Conservation (phyloP, 2,797 vertebrate species). For the Xiphorhynchus erythropygius region DNA sequence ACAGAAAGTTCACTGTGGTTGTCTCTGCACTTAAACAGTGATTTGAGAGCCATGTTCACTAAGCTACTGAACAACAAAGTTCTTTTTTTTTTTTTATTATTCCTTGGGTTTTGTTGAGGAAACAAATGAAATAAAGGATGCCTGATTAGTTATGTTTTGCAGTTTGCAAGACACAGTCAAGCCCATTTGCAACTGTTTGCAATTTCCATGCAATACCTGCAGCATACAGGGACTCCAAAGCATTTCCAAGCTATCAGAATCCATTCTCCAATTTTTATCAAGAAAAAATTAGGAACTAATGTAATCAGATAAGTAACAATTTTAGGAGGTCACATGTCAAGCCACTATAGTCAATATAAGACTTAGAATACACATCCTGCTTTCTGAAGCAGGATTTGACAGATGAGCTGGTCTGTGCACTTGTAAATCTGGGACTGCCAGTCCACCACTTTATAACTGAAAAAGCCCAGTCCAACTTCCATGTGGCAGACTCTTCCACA, state of each 20-base stretch:
- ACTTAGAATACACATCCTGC: too few relatives aligned
- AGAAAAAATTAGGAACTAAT: neutral
- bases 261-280: neutral
- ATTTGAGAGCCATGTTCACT: neutral
- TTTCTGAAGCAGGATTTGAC: too few relatives aligned
- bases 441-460: too few relatives aligned
- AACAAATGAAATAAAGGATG: neutral
- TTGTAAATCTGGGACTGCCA: too few relatives aligned
- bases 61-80: neutral
- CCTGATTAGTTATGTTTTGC: accelerated
- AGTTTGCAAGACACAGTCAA: neutral
- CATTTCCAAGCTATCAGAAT: neutral
- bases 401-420: too few relatives aligned
- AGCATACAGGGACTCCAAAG: neutral
- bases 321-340: neutral
- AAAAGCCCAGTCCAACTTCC: too few relatives aligned
- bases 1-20: neutral
- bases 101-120: neutral
- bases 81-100: neutral
- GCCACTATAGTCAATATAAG: neutral
- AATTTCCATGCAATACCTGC: neutral
- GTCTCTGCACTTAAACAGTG: neutral
- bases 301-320: neutral
- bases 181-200: neutral
- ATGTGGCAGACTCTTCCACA: too few relatives aligned